phyloP scores from a whole-genome alignment of 2,888 invertebrate species.

The Perdita meconis region DNA sequence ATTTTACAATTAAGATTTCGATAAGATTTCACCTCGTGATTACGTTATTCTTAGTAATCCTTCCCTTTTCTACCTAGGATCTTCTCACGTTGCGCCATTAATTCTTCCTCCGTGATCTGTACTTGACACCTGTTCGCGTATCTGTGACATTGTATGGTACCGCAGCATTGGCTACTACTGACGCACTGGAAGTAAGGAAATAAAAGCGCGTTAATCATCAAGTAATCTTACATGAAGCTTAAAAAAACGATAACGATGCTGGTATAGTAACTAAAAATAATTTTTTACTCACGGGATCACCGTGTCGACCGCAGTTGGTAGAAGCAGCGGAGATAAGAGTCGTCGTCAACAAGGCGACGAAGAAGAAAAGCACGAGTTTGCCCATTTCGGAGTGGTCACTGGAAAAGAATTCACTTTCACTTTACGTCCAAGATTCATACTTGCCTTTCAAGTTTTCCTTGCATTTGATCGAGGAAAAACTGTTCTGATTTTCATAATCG shows the following conservation, averaged over 20 bases:
- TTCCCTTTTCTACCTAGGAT: conserved; percentile 73
- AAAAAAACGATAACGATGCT: too few relatives aligned
- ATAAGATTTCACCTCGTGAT: background rate
- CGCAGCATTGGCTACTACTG: conserved; percentile 67
- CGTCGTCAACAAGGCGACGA: conserved; percentile 70
- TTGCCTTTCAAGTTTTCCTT: too few relatives aligned
- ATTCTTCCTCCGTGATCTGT: conserved; percentile 76
- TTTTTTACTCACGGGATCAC: conserved; percentile 77
- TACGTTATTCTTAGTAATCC: conserved; percentile 59
- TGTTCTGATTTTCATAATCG: too few relatives aligned
- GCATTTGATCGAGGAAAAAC: too few relatives aligned
- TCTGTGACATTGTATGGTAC: conserved; percentile 69
- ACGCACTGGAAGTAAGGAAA: conserved; percentile 71
- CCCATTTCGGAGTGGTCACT: conserved; percentile 63
- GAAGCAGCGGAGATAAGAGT: conserved; percentile 71
- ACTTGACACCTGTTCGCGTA: conserved; percentile 80
- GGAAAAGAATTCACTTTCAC: background rate
- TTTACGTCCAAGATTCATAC: background rate
- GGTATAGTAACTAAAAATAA: too few relatives aligned
- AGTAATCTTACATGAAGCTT: too few relatives aligned
- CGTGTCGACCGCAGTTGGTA: conserved; percentile 73
- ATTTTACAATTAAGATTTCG: background rate
- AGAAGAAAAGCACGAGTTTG: conserved; percentile 67
- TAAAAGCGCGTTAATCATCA: conserved; percentile 28
- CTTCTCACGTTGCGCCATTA: conserved; percentile 75